Conservation (phyloP, 2,797 vertebrate species). For the Rallus crepitans region DNA sequence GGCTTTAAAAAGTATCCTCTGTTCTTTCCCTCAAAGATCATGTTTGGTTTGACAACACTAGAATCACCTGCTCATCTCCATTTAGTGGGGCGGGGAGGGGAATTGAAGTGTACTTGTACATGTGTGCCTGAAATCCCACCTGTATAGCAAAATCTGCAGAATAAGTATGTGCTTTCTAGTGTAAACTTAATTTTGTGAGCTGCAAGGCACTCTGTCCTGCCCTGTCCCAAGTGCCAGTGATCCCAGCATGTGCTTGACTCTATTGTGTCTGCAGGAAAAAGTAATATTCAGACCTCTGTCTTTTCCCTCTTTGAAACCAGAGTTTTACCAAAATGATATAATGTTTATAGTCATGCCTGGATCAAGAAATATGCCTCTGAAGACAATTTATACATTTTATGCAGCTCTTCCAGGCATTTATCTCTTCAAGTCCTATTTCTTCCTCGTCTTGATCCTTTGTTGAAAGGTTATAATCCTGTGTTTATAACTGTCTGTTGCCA, state of each 20-base stretch:
- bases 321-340: not conserved
- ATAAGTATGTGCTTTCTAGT: not conserved
- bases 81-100: not conserved
- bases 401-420: slow-evolving; percentile 7
- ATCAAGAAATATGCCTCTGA: not conserved
- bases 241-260: not conserved
- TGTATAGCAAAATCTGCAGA: not conserved
- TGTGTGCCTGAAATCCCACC: not conserved
- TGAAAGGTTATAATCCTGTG: slow-evolving; percentile 65
- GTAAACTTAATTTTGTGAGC: not conserved
- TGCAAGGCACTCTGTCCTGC: not conserved
- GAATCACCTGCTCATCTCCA: not conserved
- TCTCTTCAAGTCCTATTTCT: slow-evolving; percentile 26
- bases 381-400: not conserved
- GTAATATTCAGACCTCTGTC: not conserved
- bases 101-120: not conserved
- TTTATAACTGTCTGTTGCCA: slow-evolving; percentile 58
- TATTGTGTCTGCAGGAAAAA: not conserved
- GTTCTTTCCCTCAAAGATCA: not conserved
- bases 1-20: not conserved
- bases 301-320: not conserved
- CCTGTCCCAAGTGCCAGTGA: not conserved
- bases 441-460: slow-evolving; percentile 50
- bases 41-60: not conserved
- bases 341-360: not conserved